Conservation (phyloP, 2,888 invertebrate genomes). For the Suillia variegata region DNA sequence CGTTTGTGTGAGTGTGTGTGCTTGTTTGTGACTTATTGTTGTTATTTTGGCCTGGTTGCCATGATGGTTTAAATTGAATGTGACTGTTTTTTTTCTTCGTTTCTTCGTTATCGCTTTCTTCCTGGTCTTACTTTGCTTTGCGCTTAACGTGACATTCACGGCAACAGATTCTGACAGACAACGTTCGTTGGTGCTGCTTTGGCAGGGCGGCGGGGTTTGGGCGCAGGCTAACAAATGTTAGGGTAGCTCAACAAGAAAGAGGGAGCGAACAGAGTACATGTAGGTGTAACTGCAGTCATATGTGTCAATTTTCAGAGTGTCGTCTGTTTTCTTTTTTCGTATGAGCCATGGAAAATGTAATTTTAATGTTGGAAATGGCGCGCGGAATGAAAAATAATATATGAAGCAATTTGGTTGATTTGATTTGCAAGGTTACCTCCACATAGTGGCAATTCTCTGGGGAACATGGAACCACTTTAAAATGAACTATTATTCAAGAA, state of each 20-base stretch:
- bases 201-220: too few relatives aligned
- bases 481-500: too few relatives aligned
- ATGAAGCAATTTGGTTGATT: conserved; percentile 3
- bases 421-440: neutral
- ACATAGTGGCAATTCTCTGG: too few relatives aligned
- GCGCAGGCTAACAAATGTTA: too few relatives aligned
- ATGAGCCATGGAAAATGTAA: neutral
- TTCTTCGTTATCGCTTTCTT: conserved; percentile 11
- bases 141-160: neutral
- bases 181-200: neutral
- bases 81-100: conserved; percentile 16
- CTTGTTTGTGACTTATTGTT: neutral
- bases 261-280: neutral
- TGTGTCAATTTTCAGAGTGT: neutral
- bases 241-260: too few relatives aligned
- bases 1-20: neutral
- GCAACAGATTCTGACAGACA: neutral
- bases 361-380: neutral
- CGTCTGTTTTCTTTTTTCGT: neutral
- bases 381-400: neutral
- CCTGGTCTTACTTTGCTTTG: too few relatives aligned
- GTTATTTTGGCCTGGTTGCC: neutral
- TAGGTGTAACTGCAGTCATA: neutral
- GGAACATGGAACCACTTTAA: too few relatives aligned
- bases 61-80: conserved; percentile 32